Base-by-base conservation (phyloP, 2,888 invertebrate species). In the Andrena bucephala region DNA sequence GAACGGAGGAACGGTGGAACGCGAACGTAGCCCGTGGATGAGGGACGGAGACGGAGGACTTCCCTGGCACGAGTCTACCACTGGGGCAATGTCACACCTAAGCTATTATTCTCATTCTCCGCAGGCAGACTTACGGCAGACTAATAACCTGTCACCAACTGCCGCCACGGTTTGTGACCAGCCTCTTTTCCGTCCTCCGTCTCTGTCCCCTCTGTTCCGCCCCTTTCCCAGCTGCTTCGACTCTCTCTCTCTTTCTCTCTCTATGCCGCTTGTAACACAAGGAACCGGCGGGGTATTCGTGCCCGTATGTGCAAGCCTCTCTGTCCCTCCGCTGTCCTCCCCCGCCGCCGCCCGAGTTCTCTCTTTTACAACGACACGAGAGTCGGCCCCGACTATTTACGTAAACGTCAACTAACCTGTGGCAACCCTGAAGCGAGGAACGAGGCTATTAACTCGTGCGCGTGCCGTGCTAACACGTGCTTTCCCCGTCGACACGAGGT, bases 71-170 rank as follows among this genome's bases (percentile, higher is more conserved):
- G 89, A 90, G 90, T 89, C 89, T 89, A 84, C 86, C 88, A 90
- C 90, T 91, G 90, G 92, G 92, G 91, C 92, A 92, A 92, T 92
- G 92, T 92, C 92, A 92, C 92, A 92, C 89, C 91, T 91, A 90
- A 86, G 87, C 92, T 90, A 92, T 91, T 92, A 92, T 92, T 90
- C 91, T 92, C 91, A 79, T 88, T 89, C 87, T 88, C 87, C 85
- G 84, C 79, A 81, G 85, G 89, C 89, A 92, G 92, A 92, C 92
- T 87, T 89, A 87, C 91, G 89, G 85, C 87, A 92, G 92, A 92
- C 92, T 92, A 92, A 92, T 92, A 92, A 92, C 91, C 87, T 87
- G 90, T 90, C 89, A 90, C 85, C 88, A 85, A 86, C 87, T 84
- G 84, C 81, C 77, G 79, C 85, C 79, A 71, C 86, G 85, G 82